Conservation (phyloP, 1,140 invertebrate genomes). For the Grapholita molesta region DNA sequence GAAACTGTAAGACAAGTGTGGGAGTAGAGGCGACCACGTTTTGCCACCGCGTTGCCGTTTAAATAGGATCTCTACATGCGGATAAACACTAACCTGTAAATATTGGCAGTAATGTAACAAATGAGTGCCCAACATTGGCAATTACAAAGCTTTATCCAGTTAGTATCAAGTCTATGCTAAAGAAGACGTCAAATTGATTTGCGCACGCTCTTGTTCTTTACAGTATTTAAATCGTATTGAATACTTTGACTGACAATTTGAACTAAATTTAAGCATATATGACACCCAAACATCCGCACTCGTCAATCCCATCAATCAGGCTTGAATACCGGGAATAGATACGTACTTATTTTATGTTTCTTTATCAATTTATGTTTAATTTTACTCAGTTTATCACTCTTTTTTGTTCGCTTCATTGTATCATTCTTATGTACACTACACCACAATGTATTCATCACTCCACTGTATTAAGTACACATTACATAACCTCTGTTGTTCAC, state of each 20-base stretch:
- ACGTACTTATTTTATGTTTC: constrained; percentile 61
- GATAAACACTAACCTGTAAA: constrained; percentile 13
- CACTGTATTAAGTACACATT: constrained; percentile 22
- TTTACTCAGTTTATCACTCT: constrained; percentile 59
- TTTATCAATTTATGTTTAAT: constrained; percentile 65
- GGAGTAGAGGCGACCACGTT: constrained; percentile 47
- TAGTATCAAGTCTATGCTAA: no score
- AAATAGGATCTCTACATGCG: not conserved
- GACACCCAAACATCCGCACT: not conserved
- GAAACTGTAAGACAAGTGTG: constrained; percentile 39
- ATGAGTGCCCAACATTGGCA: not conserved
- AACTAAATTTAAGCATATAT: no score
- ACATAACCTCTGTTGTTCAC: constrained; percentile 10
- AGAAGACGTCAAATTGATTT: no score
- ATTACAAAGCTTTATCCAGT: no score
- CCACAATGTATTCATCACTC: constrained; percentile 35
- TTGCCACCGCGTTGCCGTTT: constrained; percentile 31
- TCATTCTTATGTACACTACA: constrained; percentile 28
- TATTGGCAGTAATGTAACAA: not conserved
- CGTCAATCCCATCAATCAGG: not conserved
- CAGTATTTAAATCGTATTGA: no score
- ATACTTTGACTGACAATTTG: no score
- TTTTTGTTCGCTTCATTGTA: constrained; percentile 57
- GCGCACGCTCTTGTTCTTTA: no score
- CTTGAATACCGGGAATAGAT: constrained; percentile 20